Base-by-base conservation (phyloP, 2,888 invertebrate genomes). In the Tetheella fluctuosa region DNA sequence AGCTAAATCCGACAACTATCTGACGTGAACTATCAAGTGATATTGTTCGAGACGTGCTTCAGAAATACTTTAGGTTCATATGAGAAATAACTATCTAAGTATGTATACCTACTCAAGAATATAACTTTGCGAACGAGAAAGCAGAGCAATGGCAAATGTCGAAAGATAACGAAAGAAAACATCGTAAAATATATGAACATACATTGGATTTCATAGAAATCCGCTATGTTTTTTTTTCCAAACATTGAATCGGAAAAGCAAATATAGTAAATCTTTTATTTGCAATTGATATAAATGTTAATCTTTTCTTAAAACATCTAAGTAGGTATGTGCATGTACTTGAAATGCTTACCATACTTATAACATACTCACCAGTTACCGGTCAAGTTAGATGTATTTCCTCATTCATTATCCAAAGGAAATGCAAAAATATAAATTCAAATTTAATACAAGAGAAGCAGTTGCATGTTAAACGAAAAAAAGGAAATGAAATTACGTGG, bases 371-470 rank as follows among this genome's bases (percentile, higher is more conserved):
- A 7, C 15, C 39, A 39, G n/a, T 62, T 60, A 60, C 56, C 58
- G 53, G 25, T 53, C 28, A 52, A 58, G 7, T 63, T 55, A 28
- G 39, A n/a, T n/a, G n/a, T 2, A 8, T 34, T 34, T 39, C 39
- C 52, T 23, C 57, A 54, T 71, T 71, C 54, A 71, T 75, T 68
- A 72, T 59, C 59, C 62, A 59, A 64, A 68, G 71, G 72, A 76
- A 75, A 74, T 77, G 71, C 58, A 73, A 75, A 74, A 76, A 74
- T 73, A 69, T 70, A 62, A 69, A 72, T 77, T 70, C 70, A 72
- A 77, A 74, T 66, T 64, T 62, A 76, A 74, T 62, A 68, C 68
- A 71, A 65, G 71, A 63, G 65, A 61, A 23, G 60, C 62, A 59
- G 67, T 67, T 64, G 62, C 69, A 63, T 65, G 67, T 70, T 73